Evolutionary conservation across 1,140 invertebrate genomes (phyloP), one percentile per base, ranked within the genome.

Genomic region (Pantala flavescens): DNA sequence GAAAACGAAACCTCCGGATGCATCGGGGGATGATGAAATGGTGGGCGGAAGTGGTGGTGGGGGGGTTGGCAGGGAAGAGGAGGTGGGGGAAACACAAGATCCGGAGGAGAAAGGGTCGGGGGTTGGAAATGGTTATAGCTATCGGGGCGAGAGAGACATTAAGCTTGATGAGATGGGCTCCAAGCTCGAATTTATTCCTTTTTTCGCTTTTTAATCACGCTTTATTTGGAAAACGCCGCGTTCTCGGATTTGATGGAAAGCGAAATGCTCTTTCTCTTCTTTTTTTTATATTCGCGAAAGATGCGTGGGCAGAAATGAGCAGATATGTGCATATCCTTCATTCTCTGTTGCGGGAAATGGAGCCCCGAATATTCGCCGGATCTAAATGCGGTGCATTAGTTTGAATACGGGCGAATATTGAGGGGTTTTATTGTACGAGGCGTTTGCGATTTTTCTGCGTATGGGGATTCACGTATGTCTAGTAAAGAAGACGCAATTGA

Each of bases 141-240:
- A 63, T 63, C 49, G 49, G 49, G 12, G 12, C 49, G 49, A 63
- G 12, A 63, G 49, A 63, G 49, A 63, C 49, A 63, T 63, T 63
- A 63, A 63, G 49, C 49, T 63, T 63, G 49, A 63, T 63, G 49
- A 63, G 49, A 63, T 63, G 49, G 49, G 49, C 49, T 63, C 49
- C 49, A 21, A 7, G 49, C 49, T 63, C 49, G n/a, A 63, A 63
- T 63, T 16, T 63, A 36, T 36, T 63, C n/a, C n/a, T 63, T 63
- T 63, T 63, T 63, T 63, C 14, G 49, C 49, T 63, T 63, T 36
- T 63, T 63, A 63, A 63, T 63, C 49, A 63, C 12, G 49, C 49
- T 3, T 63, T 63, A 63, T 63, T 63, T 12, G 49, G 12, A 16
- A 63, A 63, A 63, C 14, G 49, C n/a, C 3, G n/a, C n/a, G 12